Evolutionary conservation across 2,113 vertebrate genomes (phyloP), one percentile per base, ranked within the genome.

Genomic region (Oceanites oceanicus): DNA sequence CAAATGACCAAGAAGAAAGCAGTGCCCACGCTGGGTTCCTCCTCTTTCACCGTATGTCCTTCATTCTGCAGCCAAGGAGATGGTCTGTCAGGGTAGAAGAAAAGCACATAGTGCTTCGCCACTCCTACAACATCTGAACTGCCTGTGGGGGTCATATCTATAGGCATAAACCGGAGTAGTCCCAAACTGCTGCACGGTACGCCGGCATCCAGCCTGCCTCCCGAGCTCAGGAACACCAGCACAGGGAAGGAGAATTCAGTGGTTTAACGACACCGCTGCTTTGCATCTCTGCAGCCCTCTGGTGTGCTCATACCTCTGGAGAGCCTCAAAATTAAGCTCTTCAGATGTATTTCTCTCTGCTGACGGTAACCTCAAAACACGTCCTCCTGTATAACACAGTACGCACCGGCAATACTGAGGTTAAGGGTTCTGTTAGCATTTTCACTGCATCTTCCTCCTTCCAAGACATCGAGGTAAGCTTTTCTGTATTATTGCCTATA

Each of bases 361-460:
- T 85, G 23, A 26, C 0, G 11, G 25, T 29, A 88, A 74, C 34
- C 22, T 79, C 50, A 50, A 21, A 49, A 63, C 2, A 8, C 19
- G 11, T 65, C 4, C 30, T 62, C 17, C 36, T 9, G 9, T 25
- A 9, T 20, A 52, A 84, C 34, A 30, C 6, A 23, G 55, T 30
- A 38, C 4, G 3, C 25, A 42, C 16, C 0, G 0, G 17, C 38
- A 56, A 27, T 13, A 21, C 3, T 1, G 29, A 86, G 11, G 29
- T 67, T 88, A 23, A 63, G 58, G 8, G 5, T 20, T 74, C 15
- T 61, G 15, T 50, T 50, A 26, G 56, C 40, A 68, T 76, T 94
- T 86, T 59, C 42, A 52, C 26, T 59, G n/a, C 38, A 47, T 58
- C 38, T 36, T 90, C 42, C 36, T 90, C 42, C 42, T 82, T 81